Base-by-base conservation (phyloP, 2,888 invertebrate species). In the Ormia ochracea region DNA sequence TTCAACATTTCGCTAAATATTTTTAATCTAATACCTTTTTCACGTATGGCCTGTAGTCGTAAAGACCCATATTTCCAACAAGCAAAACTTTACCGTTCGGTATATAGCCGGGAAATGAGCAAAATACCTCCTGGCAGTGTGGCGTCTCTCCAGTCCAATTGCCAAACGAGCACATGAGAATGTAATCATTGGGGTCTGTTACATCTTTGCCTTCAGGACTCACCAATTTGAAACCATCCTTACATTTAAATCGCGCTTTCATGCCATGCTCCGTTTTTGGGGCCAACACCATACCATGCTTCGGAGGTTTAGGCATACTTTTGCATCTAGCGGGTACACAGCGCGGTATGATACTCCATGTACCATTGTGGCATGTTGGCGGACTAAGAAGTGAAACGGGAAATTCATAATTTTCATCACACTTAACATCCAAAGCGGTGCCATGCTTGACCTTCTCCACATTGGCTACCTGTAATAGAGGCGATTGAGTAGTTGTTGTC, bases 251-350 rank as follows among this genome's bases (percentile, higher is more conserved):
- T 28, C 95, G 91, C 0, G 99, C 99, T 86, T 94, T 94, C 95
- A 97, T 97, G 0, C 98, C 97, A 86, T 99, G 99, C 81, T 97
- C 96, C n/a, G 97, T 97, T 87, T 98, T 98, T 0, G 98, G 97
- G 1, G 98, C 99, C 73, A 99, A 94, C 4, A 98, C 97, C 93
- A 98, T 96, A 0, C 99, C 98, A 85, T 98, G 95, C 66, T 95
- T 94, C 0, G 99, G 97, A 3, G 94, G 91, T 78, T 92, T 93
- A 0, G 98, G 98, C 91, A 97, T 93, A 84, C 90, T 91, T 85
- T 95, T 95, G 88, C 98, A 96, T 28, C 96, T 92, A 85, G 98
- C 93, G 82, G 95, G 94, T 78, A 94, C 93, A 86, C 95, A 95
- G 70, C 94, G 92, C 0, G 98, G 98, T 83, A 97, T 95, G 81